phyloP scores from a whole-genome alignment of 2,797 vertebrate species.

The Chelidonichthys spinosus region DNA sequence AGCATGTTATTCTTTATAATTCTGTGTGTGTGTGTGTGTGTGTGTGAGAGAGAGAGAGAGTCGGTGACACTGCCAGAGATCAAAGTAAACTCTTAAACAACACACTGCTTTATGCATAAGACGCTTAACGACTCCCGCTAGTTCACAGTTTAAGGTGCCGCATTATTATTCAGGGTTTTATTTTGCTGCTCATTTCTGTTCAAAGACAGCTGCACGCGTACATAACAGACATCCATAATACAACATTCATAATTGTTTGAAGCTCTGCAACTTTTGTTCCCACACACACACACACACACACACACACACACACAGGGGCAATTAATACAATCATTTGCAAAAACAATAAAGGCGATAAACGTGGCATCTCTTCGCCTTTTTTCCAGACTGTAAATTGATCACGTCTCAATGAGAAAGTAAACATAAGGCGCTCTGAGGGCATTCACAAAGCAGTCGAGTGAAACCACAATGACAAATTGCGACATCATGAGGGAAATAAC shows the following conservation, averaged over 20 bases:
- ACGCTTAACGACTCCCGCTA: constrained; percentile 53
- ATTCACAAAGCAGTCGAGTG: constrained; percentile 70
- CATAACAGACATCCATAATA: constrained; percentile 13
- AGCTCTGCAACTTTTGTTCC: background rate
- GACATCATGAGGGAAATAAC: constrained; percentile 69
- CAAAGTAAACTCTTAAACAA: constrained; percentile 72
- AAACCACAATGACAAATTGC: constrained; percentile 76
- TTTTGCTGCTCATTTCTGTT: constrained; percentile 32
- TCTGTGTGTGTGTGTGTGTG: constrained; percentile 6
- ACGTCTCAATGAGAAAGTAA: constrained; percentile 53
- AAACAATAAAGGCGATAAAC: background rate
- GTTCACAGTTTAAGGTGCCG: constrained; percentile 45
- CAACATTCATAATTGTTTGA: constrained; percentile 21
- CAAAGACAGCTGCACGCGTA: constrained; percentile 22
- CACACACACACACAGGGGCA: constrained; percentile 1
- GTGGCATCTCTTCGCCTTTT: background rate
- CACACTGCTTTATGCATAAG: constrained; percentile 61
- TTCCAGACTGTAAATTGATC: constrained; percentile 42
- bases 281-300: background rate
- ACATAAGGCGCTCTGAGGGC: constrained; percentile 72
- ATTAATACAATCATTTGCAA: constrained; percentile 24
- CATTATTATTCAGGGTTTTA: constrained; percentile 28
- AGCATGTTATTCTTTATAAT: constrained; percentile 42
- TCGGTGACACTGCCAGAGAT: constrained; percentile 53
- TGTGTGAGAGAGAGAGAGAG: constrained; percentile 6